phyloP scores from a whole-genome alignment of 2,888 invertebrate species.

The Alloplasta piceator region DNA sequence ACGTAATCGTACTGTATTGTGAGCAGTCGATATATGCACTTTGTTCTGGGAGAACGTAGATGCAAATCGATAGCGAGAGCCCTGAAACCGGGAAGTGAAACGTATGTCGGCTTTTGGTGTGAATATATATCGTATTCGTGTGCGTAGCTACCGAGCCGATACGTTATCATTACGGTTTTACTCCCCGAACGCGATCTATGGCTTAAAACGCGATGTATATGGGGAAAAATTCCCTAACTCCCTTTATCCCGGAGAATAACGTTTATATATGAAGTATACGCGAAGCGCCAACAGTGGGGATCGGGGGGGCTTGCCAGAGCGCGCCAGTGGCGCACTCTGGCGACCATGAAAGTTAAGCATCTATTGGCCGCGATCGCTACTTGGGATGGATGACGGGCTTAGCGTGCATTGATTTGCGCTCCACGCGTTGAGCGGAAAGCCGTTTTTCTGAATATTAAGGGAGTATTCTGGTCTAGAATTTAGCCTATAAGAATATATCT shows the following conservation, averaged over 20 bases:
- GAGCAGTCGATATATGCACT: neutral
- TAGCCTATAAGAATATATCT: too few species aligned
- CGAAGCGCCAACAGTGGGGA: neutral
- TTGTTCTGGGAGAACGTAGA: constrained; percentile 31
- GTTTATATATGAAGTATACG: constrained; percentile 1
- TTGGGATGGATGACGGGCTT: too few species aligned
- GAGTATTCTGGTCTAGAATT: neutral
- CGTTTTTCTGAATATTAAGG: constrained; percentile 12
- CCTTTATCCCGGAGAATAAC: constrained; percentile 42
- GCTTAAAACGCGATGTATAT: constrained; percentile 22
- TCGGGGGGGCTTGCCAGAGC: too few species aligned
- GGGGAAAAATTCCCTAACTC: neutral
- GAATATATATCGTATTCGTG: constrained; percentile 42
- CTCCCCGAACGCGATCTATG: constrained; percentile 52
- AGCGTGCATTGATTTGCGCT: too few species aligned
- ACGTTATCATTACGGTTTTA: constrained; percentile 61
- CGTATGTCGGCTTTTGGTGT: constrained; percentile 55
- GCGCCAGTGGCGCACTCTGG: too few species aligned
- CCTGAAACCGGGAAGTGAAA: constrained; percentile 50
- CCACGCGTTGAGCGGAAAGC: too few species aligned
- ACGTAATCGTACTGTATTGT: too few species aligned
- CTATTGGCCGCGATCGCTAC: too few species aligned
- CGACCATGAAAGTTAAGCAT: too few species aligned
- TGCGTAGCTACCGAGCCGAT: constrained; percentile 53
- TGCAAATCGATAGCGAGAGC: constrained; percentile 55